Base-by-base conservation (phyloP, 2,888 invertebrate genomes). In the Yponomeuta malinellus region DNA sequence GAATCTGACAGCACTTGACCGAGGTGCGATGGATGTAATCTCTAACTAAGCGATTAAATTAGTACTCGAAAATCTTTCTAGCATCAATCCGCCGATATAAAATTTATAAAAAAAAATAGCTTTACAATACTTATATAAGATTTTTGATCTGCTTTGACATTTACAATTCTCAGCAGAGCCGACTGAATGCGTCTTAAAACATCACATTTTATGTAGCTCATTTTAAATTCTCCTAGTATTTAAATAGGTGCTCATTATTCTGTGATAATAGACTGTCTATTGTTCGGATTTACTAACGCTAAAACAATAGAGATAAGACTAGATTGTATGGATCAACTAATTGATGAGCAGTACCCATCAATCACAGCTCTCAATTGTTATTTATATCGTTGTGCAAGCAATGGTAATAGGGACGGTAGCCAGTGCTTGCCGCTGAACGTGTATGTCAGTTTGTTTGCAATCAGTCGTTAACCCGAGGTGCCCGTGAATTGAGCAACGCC, bases 381-480 rank as follows among this genome's bases (percentile, higher is more conserved):
- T 43, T 43, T 43, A 9, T 15, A 59, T 59, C 52, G 52, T 15
- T 59, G 15, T 59, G 52, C 52, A 59, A 59, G 52, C 52, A 15
- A 59, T 12, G 52, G 15, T 59, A 59, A 59, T 59, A 12, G 52
- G 52, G 52, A 3, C 15, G 10, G 52, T 1, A 15, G 52, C 43
- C 6, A 43, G 43, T 43, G 43, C 43, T 43, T 43, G 43, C 33
- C 43, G 43, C 43, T 43, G 8, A 43, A 65, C 65, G 65, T 65
- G 65, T 64, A 74, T 77, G 74, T 78, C 73, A 59, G 52, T 59
- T 74, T 78, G 82, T 79, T 81, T 77, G 83, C 86, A 88, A 86
- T 84, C 85, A 79, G 78, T 82, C 80, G 81, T 79, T 83, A 82
- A 80, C 80, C 81, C 73, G 78, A 69, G 69, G 43, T 64, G 29